These are phyloP conservation scores for Nemurella pictetii DNA, from an alignment of 2,888 invertebrate genomes.

Conservation along the genomic window DNA sequence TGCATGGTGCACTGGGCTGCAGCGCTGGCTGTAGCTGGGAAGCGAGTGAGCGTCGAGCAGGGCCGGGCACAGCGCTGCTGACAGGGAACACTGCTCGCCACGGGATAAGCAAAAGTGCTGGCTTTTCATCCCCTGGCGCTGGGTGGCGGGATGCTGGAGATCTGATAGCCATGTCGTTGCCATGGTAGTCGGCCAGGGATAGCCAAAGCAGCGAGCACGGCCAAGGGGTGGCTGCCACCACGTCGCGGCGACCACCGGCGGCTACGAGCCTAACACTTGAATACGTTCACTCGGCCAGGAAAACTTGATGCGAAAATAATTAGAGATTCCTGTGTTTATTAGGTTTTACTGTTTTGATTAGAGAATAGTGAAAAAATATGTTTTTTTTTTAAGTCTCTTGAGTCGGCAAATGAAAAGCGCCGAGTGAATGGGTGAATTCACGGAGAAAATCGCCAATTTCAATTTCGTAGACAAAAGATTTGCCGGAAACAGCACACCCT, in stretches of 20 bases:
- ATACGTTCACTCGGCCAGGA: not conserved
- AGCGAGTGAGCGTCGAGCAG: not conserved
- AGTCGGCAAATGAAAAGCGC: not conserved
- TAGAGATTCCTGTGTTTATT: not conserved
- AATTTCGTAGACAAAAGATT: conserved; percentile 6
- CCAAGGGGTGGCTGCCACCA: not conserved
- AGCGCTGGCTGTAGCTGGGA: conserved; percentile 21
- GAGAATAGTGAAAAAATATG: not conserved
- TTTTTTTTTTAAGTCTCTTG: not conserved
- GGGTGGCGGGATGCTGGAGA: not conserved
- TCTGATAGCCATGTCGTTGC: not conserved
- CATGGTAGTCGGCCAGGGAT: not conserved
- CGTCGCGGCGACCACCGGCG: not conserved
- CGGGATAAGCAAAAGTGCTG: too few species aligned
- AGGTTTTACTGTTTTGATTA: not conserved
- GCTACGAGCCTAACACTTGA: not conserved
- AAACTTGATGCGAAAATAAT: not conserved
- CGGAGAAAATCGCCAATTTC: conserved; percentile 7
- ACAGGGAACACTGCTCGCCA: too few species aligned
- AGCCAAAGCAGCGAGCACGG: not conserved
- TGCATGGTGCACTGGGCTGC: not conserved
- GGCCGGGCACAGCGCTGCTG: not conserved
- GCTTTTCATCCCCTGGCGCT: conserved; percentile 2
- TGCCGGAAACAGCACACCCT: not conserved
- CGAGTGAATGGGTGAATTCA: not conserved